Base-by-base conservation (phyloP, 2,113 vertebrate genomes). In the Festucalex cinctus region DNA sequence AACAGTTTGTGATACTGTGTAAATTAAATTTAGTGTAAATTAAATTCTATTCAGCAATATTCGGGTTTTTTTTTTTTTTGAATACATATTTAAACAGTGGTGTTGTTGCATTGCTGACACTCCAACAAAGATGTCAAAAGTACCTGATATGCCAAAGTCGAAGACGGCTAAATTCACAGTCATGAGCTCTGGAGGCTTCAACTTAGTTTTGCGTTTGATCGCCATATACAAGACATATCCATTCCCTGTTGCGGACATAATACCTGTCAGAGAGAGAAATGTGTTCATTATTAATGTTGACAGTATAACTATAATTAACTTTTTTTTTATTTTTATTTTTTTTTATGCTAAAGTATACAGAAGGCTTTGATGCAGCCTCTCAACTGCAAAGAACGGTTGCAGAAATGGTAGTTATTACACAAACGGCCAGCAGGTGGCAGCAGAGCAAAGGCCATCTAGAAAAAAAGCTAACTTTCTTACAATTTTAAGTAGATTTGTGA, bases 61-160 rank as follows among this genome's bases (percentile, higher is more conserved):
- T 51, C n/a, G 22, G 9, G 1, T 26, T 54, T 14, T 24, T 4
- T 3, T 22, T 22, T 1, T n/a, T 7, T 12, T 6, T 2, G n/a
- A n/a, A n/a, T n/a, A n/a, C n/a, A n/a, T n/a, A n/a, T 6, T 61
- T 61, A 60, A 36, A 37, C 5, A 10, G 10, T 6, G 35, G 2
- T 39, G 36, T 61, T n/a, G 36, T 19, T 22, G 28, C 28, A 32
- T 61, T 22, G 12, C 20, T 6, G n/a, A 62, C 1, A 22, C 24
- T 22, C 26, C 24, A 17, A 56, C 14, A 32, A 57, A 26, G 36
- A 39, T 41, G 16, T 13, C 60, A 28, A 41, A 44, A 10, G 32
- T 94, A 98, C 96, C 95, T 95, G 96, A 96, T 85, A 98, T 98
- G 16, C 96, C 95, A 81, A 98, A 92, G 84, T 98, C 96, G 69